Evolutionary conservation across 2,888 invertebrate genomes (phyloP).

Genomic region (Dynastes maya): DNA sequence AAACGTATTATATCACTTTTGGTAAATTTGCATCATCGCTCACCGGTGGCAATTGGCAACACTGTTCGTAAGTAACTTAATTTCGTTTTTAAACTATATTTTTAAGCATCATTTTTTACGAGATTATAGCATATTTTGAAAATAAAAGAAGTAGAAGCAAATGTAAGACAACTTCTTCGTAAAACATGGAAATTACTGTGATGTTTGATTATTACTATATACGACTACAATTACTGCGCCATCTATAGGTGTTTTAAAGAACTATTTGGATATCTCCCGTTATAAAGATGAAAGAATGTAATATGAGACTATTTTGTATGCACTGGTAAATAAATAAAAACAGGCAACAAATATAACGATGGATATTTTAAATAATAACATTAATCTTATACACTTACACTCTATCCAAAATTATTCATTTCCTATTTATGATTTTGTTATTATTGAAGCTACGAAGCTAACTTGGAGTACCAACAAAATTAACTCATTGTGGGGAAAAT

Average conservation of each 20-base stretch:
- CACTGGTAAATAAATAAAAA: too few relatives aligned
- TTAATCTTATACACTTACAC: too few relatives aligned
- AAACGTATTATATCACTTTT: background rate
- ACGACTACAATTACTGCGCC: background rate
- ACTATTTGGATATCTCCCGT: background rate
- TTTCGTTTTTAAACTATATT: background rate
- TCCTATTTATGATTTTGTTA: too few relatives aligned
- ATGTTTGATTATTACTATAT: slow-evolving; percentile 9
- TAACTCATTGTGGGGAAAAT: too few relatives aligned
- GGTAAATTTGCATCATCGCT: background rate
- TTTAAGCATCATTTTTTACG: background rate
- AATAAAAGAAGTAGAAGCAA: slow-evolving; percentile 1
- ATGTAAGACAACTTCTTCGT: background rate
- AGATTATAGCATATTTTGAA: background rate
- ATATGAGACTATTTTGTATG: too few relatives aligned
- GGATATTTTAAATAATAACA: too few relatives aligned
- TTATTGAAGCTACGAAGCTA: too few relatives aligned
- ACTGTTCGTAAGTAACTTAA: background rate
- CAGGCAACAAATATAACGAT: too few relatives aligned
- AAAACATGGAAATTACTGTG: slow-evolving; percentile 22
- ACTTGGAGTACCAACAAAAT: too few relatives aligned
- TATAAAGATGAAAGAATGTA: too few relatives aligned
- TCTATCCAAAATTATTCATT: too few relatives aligned
- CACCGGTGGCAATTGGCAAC: background rate
- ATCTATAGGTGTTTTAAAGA: slow-evolving; percentile 1